Base-by-base conservation (phyloP, 2,888 invertebrate genomes). In the Amorpha juglandis region DNA sequence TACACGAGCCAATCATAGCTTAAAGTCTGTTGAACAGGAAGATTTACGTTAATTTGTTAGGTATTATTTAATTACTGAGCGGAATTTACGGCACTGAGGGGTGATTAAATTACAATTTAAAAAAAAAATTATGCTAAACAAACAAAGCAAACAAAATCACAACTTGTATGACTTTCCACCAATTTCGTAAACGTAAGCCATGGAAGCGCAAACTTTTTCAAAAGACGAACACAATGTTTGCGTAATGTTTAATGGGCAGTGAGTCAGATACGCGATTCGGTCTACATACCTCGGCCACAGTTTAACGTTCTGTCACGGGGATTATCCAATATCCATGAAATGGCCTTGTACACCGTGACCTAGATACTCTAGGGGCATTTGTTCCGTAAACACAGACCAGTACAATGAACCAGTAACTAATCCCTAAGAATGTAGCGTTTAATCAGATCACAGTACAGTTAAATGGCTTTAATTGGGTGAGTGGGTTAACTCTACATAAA, bases 281-380 rank as follows among this genome's bases (percentile, higher is more conserved):
- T 79, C 83, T 74, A 86, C 78, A 84, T 83, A 71, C 76, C 74
- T 74, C 73, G 74, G 76, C 79, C 73, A 77, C 75, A 78, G 74
- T 73, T 68, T 71, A 76, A 70, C 74, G 74, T 79, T 82, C 81
- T 78, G 81, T 82, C 80, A 82, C 77, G 75, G 79, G 77, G 81
- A 83, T 84, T 84, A 88, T 79, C 75, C 72, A 72, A 71, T 84
- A 88, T 79, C 74, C 72, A 72, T 71, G 70, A 63, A 70, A 78
- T 77, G 80, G 80, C 86, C 84, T 83, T 79, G 78, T 76, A 70
- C 75, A 74, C 75, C 70, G 69, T 75, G 84, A 74, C 86, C 87
- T 75, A 74, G 86, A 89, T 88, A 81, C 84, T 80, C 68, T 68
- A 65, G 71, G 71, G 75, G 76, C 80, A 78, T 87, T 83, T 84